Conservation (phyloP, 2,888 invertebrate genomes). For the Stenoptilia bipunctidactyla region DNA sequence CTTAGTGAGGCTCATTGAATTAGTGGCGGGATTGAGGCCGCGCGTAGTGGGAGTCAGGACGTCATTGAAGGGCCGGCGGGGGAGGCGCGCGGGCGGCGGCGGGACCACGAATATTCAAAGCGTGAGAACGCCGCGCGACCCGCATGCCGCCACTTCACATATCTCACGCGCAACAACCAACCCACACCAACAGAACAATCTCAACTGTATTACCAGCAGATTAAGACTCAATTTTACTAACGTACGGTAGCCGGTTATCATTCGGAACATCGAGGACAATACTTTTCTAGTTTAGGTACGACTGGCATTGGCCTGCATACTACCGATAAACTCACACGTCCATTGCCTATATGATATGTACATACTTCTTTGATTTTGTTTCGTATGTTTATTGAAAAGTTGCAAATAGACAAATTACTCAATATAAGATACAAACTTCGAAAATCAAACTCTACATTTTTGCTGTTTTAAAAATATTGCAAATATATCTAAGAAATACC, state of each 20-base stretch:
- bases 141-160: conserved; percentile 69
- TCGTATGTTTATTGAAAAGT: too few species aligned
- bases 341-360: too few species aligned
- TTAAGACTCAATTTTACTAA: conserved; percentile 34
- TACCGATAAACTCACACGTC: conserved; percentile 60
- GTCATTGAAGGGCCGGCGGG: conserved; percentile 58
- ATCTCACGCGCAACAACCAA: conserved; percentile 69
- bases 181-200: conserved; percentile 23
- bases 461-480: too few species aligned
- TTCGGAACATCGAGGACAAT: conserved; percentile 68
- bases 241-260: conserved; percentile 53
- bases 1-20: conserved; percentile 59
- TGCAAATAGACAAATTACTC: too few species aligned
- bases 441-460: too few species aligned
- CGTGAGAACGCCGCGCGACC: conserved; percentile 70
- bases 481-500: too few species aligned
- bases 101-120: conserved; percentile 69
- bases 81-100: conserved; percentile 32
- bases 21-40: conserved; percentile 32
- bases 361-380: too few species aligned
- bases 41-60: conserved; percentile 53
- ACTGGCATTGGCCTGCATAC: conserved; percentile 69
- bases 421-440: too few species aligned
- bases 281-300: conserved; percentile 69
- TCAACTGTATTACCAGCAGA: conserved; percentile 26